Percentiles rank a stretch among this genome's conserved stretches.
Conservation (phyloP, 2,888 invertebrate species). For the Hirtodrosophila duncani region DNA sequence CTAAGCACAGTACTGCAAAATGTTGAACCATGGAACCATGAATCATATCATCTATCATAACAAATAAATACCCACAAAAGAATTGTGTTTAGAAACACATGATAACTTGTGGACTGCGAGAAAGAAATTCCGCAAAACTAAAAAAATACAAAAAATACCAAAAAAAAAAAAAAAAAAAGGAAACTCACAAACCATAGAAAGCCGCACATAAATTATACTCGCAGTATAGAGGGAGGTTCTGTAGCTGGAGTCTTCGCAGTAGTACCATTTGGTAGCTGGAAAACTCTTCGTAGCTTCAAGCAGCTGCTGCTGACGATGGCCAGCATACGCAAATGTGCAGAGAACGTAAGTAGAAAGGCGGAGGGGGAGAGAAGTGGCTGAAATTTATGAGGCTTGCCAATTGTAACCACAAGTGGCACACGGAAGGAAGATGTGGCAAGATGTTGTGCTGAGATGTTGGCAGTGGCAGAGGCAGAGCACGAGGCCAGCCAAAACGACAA, state of each 20-base stretch:
- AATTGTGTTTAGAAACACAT: too few relatives aligned
- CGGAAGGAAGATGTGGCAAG: background rate
- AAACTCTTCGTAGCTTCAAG: too few relatives aligned
- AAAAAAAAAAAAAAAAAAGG: constrained; percentile 5
- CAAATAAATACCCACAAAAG: too few relatives aligned
- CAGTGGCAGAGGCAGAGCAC: background rate
- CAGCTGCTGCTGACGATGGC: constrained; percentile 42
- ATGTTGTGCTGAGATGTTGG: too few relatives aligned
- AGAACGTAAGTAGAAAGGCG: too few relatives aligned
- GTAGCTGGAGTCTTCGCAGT: background rate
- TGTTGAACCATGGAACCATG: too few relatives aligned
- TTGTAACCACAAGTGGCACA: constrained; percentile 21
- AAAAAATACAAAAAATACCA: too few relatives aligned
- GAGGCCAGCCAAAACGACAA: constrained; percentile 32
- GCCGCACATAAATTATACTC: constrained; percentile 49
- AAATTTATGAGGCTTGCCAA: constrained; percentile 50
- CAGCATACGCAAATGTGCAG: constrained; percentile 60
- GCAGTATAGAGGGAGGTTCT: background rate
- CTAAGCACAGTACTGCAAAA: too few relatives aligned
- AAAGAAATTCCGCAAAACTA: background rate
- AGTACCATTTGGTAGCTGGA: constrained; percentile 19
- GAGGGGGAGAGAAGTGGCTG: too few relatives aligned
- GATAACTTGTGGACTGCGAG: constrained; percentile 13
- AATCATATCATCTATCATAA: too few relatives aligned
- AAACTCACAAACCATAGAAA: constrained; percentile 56